Percentiles rank a stretch among this genome's conserved stretches.
phyloP scores from a whole-genome alignment of 2,888 invertebrate species.

The Synergus gifuensis region DNA sequence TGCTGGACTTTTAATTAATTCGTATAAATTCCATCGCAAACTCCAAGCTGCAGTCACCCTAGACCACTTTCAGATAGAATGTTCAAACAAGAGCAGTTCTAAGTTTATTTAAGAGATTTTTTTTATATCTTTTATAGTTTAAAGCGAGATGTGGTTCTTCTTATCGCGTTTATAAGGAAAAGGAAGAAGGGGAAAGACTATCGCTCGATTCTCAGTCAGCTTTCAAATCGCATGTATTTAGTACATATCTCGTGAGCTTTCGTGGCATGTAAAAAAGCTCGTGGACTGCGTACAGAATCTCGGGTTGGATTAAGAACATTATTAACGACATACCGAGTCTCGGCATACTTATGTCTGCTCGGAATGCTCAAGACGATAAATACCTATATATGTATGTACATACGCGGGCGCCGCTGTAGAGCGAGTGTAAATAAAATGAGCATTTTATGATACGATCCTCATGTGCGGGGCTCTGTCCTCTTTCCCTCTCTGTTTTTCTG shows the following conservation, averaged over 20 bases:
- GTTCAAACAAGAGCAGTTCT: not conserved
- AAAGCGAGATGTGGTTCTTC: no score
- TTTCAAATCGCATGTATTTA: constrained; percentile 43
- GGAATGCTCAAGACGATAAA: constrained; percentile 74
- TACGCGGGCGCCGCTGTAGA: constrained; percentile 57
- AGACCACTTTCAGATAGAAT: not conserved
- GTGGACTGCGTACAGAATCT: constrained; percentile 49
- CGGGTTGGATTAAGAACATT: constrained; percentile 75
- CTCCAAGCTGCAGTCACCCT: not conserved
- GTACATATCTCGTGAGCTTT: constrained; percentile 50
- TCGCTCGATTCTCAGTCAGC: constrained; percentile 33
- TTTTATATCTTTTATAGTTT: not conserved
- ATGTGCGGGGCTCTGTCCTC: constrained; percentile 42
- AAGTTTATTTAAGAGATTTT: not conserved
- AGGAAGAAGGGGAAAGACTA: not conserved
- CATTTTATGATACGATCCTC: constrained; percentile 74
- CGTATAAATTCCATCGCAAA: not conserved
- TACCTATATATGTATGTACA: constrained; percentile 57
- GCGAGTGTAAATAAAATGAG: constrained; percentile 75
- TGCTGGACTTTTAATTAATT: not conserved
- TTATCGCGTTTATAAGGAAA: not conserved
- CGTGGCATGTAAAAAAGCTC: constrained; percentile 54
- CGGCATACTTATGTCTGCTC: constrained; percentile 74
- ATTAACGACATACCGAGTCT: constrained; percentile 74
- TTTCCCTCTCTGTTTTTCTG: constrained; percentile 12